Percentiles rank a stretch among this genome's conserved stretches.
These are phyloP conservation scores for Sylvia atricapilla DNA, from an alignment of 2,113 vertebrate species.

Conservation along the genomic window DNA sequence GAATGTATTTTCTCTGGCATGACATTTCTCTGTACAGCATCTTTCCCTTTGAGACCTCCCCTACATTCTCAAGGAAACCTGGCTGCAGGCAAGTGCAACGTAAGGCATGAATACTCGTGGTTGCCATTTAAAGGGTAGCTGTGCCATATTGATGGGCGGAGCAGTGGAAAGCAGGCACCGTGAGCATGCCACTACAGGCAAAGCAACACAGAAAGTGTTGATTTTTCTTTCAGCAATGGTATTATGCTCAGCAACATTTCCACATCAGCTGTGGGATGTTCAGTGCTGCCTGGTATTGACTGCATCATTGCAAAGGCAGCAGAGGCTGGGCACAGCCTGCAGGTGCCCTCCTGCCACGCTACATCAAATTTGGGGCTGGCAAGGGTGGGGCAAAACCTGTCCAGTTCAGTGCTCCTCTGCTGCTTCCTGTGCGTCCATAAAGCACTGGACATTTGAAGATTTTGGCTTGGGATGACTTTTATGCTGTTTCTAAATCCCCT, in stretches of 20 bases:
- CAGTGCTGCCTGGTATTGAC: background rate
- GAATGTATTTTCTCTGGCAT: background rate
- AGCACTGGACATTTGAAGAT: background rate
- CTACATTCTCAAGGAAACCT: background rate
- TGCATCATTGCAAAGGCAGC: rapidly evolving
- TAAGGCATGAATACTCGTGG: background rate
- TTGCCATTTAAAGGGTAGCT: background rate
- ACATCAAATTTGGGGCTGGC: background rate
- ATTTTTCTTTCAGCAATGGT: background rate
- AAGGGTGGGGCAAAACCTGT: background rate
- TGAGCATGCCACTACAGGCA: background rate
- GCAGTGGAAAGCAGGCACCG: background rate
- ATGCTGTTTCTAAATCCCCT: background rate
- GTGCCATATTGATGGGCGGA: background rate
- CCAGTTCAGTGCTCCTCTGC: background rate
- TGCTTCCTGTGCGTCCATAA: rapidly evolving
- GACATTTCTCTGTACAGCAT: background rate
- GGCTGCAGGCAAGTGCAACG: background rate
- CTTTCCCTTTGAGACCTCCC: background rate
- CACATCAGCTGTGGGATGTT: background rate
- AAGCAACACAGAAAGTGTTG: background rate
- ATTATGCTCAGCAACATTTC: background rate
- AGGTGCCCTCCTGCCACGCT: background rate
- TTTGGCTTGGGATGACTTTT: background rate
- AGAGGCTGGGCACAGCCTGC: background rate